Evolutionary conservation across 53 echinoderm and acorn worm species (phyloP), one percentile per base, ranked within the genome.

Genomic region (Echinarachnius parma): DNA sequence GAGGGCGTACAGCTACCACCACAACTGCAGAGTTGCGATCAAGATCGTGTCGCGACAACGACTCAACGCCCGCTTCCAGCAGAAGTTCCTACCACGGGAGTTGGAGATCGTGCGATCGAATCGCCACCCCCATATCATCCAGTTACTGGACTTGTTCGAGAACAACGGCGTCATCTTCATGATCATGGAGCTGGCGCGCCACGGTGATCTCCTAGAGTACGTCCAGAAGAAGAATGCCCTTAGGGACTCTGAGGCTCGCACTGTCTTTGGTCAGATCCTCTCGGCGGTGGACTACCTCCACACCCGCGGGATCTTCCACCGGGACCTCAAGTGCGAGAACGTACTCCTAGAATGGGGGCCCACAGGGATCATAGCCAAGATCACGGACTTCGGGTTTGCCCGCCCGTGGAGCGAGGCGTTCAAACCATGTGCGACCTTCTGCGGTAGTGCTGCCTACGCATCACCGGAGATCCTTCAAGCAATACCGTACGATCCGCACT

Each of bases 241-340:
- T 4, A 35, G 68, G 18, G 76, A 77, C 28, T 52, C 76, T 0
- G 79, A 83, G 30, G 86, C 86, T 11, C 59, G 80, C 1, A 80
- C 77, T 24, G 89, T 93, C 60, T 89, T 93, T 67, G 42, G 65
- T 3, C 93, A 93, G 33, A 83, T 89, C 32, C 60, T 89, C 21
- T 69, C 76, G 11, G 93, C 86, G 8, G 80, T 93, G 24, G 86
- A 89, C 25, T 84, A 93, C 61, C 78, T 93, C 19, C 93, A 93
- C 15, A 27, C 27, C 0, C 49, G 77, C 27, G 93, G 93, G 30
- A 78, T 87, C 53, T 92, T 83, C 74, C 93, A 93, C 14, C 58
- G 93, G 14, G 93, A 93, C 53, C 83, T 93, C 9, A 93, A 89
- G 50, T 93, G 93, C 35, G 93, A 93, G 77, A 93, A 93, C 59